Conservation (phyloP, 2,113 vertebrate genomes). For the Hippotragus niger region DNA sequence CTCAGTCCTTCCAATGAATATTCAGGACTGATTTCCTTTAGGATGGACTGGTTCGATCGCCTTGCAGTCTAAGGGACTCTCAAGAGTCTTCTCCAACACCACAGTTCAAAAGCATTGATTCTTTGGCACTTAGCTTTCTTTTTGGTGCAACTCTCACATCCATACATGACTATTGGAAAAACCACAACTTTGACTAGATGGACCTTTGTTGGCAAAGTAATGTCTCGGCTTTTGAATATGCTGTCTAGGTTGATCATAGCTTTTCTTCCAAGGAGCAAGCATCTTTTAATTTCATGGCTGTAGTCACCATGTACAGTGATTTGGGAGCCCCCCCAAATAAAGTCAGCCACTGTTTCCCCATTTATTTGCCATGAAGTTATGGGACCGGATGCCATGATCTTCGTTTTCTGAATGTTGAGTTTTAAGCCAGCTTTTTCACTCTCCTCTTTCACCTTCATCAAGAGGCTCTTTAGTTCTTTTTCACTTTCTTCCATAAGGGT, state of each 20-base stretch:
- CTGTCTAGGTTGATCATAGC: neutral
- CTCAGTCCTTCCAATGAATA: neutral
- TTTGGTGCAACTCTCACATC: neutral
- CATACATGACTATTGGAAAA: neutral
- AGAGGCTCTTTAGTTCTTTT: neutral
- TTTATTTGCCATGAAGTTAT: neutral
- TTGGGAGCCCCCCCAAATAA: neutral
- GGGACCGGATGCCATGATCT: neutral
- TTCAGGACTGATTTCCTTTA: neutral
- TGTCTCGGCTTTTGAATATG: neutral
- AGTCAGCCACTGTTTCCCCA: neutral
- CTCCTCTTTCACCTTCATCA: neutral
- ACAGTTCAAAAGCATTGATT: neutral
- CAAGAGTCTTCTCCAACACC: neutral
- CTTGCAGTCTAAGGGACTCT: neutral
- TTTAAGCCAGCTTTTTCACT: neutral
- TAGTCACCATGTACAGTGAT: neutral
- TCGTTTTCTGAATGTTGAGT: neutral
- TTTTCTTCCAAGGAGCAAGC: neutral
- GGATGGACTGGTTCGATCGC: neutral
- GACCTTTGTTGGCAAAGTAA: neutral
- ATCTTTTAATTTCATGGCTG: neutral
- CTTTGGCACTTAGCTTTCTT: neutral
- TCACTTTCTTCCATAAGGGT: neutral
- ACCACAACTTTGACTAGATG: neutral